These are phyloP conservation scores for Phengaris arion DNA, from an alignment of 2,888 invertebrate species.

Conservation along the genomic window DNA sequence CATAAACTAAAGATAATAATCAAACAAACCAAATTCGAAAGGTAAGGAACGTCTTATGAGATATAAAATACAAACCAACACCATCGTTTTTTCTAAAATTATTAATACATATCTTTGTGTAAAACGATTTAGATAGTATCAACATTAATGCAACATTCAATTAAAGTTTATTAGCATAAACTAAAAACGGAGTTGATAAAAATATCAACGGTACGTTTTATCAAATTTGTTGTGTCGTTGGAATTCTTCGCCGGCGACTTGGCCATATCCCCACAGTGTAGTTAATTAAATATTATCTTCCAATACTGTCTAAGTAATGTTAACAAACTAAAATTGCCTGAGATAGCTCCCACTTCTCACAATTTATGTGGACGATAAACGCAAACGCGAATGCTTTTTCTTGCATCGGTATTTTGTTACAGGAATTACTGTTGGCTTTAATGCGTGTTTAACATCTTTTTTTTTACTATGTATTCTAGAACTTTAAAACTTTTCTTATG, in stretches of 20 bases:
- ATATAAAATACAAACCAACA: not conserved
- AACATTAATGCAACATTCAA: conserved; percentile 24
- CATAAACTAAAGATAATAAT: too few relatives aligned
- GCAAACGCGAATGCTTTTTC: conserved; percentile 58
- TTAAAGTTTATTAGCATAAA: conserved; percentile 16
- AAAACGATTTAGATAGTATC: not conserved
- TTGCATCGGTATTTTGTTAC: conserved; percentile 57
- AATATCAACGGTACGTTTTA: conserved; percentile 6
- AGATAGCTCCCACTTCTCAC: conserved; percentile 48
- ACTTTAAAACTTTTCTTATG: conserved; percentile 14
- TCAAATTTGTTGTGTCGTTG: conserved; percentile 23
- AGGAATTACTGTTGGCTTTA: conserved; percentile 50
- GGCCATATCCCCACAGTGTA: conserved; percentile 24
- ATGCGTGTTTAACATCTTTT: conserved; percentile 37
- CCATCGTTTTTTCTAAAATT: not conserved
- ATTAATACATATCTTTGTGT: conserved; percentile 5
- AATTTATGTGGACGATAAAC: conserved; percentile 61
- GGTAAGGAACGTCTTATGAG: not conserved
- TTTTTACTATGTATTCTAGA: conserved; percentile 32
- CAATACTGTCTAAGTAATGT: conserved; percentile 62
- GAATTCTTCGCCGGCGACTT: conserved; percentile 26
- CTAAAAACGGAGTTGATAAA: conserved; percentile 15
- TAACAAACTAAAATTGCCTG: conserved; percentile 63
- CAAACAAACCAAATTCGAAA: too few relatives aligned
- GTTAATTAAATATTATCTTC: conserved; percentile 68